phyloP scores from a whole-genome alignment of 2,797 vertebrate species.

The Florisuga fusca region DNA sequence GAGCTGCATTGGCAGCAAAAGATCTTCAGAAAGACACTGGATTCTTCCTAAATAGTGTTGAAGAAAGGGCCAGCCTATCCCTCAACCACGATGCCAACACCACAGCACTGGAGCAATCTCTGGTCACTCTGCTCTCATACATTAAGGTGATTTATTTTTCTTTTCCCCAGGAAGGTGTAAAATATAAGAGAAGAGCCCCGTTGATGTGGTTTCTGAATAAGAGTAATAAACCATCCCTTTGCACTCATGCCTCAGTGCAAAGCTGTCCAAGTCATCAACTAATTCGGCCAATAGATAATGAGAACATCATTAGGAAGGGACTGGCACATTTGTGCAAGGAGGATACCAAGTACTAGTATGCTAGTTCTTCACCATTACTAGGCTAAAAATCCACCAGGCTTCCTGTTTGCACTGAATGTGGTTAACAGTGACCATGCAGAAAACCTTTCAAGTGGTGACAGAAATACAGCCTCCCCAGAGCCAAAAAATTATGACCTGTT shows the following conservation, averaged over 20 bases:
- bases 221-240: neutral
- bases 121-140: neutral
- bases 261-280: neutral
- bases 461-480: neutral
- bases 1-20: neutral
- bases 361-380: neutral
- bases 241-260: neutral
- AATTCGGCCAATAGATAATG: neutral
- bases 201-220: neutral
- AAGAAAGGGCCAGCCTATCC: neutral
- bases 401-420: neutral
- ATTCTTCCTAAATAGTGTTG: neutral
- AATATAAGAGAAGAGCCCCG: accelerated
- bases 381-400: neutral
- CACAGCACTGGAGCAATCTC: neutral
- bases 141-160: neutral
- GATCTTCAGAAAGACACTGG: neutral
- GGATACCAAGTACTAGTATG: too few relatives aligned
- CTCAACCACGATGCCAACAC: neutral
- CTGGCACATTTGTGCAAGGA: neutral
- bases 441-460: neutral
- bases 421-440: neutral
- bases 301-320: neutral
- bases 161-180: neutral
- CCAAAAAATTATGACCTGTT: neutral